A percentile compares a stretch with the other conserved stretches of the same genome.
These are phyloP conservation scores for Eutrigla gurnardus DNA, from an alignment of 2,797 vertebrate genomes.

Conservation along the genomic window DNA sequence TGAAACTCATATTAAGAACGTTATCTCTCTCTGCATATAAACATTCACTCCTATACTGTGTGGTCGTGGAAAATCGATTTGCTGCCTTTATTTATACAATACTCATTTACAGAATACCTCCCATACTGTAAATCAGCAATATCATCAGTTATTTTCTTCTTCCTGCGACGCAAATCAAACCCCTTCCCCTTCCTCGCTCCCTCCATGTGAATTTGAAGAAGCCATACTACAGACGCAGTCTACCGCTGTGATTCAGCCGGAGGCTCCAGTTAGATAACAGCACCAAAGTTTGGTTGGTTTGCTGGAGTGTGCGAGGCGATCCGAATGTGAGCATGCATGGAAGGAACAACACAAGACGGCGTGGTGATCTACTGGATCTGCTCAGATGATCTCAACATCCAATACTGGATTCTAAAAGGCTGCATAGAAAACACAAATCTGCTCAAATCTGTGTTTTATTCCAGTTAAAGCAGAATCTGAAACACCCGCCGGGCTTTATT, in stretches of 20 bases:
- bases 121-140: constrained; percentile 34
- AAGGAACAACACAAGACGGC: constrained; percentile 33
- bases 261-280: constrained; percentile 69
- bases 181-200: neutral
- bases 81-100: constrained; percentile 42
- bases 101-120: constrained; percentile 19
- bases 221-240: constrained; percentile 32
- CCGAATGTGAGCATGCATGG: constrained; percentile 39
- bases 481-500: constrained; percentile 1
- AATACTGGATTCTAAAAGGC: constrained; percentile 4
- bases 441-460: constrained; percentile 7
- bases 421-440: constrained; percentile 14
- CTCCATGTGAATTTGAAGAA: constrained; percentile 32
- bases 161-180: neutral
- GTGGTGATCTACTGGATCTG: constrained; percentile 34
- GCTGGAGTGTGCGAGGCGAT: constrained; percentile 32
- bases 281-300: constrained; percentile 52
- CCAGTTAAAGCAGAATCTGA: neutral
- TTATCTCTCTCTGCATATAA: constrained; percentile 30
- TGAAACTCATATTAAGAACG: constrained; percentile 25
- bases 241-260: constrained; percentile 54
- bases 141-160: neutral
- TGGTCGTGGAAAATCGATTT: constrained; percentile 43
- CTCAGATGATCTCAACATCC: constrained; percentile 26
- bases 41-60: constrained; percentile 30